These are phyloP conservation scores for Vimba vimba DNA, from an alignment of 2,113 vertebrate species.

Conservation along the genomic window DNA sequence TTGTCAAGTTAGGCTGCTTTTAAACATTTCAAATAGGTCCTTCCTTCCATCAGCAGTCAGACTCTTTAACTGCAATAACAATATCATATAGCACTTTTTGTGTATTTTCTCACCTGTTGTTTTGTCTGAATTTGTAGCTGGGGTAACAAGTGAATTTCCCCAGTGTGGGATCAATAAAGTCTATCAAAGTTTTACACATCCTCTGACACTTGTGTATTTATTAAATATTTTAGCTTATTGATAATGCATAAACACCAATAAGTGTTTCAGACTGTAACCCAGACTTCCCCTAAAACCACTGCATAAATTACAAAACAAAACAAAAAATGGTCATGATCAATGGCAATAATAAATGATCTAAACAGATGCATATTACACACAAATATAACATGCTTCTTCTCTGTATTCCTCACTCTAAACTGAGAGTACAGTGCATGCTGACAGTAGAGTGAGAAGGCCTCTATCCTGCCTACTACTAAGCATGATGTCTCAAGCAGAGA, in stretches of 20 bases:
- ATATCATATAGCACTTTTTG: too few species aligned
- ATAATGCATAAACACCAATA: background rate
- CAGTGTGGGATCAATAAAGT: too few species aligned
- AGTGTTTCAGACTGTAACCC: background rate
- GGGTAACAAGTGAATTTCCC: too few species aligned
- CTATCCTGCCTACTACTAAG: background rate
- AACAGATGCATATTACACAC: background rate
- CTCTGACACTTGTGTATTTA: background rate
- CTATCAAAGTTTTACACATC: background rate
- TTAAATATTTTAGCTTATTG: background rate
- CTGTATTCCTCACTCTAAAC: background rate
- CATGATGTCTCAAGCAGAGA: conserved; percentile 10
- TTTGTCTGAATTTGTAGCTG: too few species aligned
- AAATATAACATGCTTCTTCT: background rate
- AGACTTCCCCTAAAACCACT: background rate
- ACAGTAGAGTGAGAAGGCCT: conserved; percentile 14
- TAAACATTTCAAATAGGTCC: background rate
- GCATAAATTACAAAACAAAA: too few species aligned
- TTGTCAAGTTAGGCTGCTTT: background rate
- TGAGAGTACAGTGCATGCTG: background rate
- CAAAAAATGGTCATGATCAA: too few species aligned
- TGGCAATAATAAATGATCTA: background rate
- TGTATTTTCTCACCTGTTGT: too few species aligned
- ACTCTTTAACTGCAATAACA: too few species aligned
- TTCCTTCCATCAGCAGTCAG: too few species aligned